Conservation (phyloP, 2,797 vertebrate species). For the Lagothrix lagotricha region DNA sequence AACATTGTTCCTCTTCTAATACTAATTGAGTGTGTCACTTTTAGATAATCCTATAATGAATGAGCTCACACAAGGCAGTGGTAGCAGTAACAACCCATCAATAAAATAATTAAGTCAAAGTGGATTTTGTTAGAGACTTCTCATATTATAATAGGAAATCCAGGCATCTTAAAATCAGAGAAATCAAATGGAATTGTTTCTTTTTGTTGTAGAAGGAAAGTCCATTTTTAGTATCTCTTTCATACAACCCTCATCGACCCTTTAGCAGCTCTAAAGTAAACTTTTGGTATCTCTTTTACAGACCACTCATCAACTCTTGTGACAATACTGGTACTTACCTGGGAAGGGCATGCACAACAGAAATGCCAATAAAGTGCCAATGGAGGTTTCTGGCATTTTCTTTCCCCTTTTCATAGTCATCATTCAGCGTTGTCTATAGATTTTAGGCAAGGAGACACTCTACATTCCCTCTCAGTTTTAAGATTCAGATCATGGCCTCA, state of each 20-base stretch:
- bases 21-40: slow-evolving; percentile 69
- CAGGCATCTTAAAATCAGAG: slow-evolving; percentile 60
- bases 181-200: slow-evolving; percentile 59
- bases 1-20: slow-evolving; percentile 53
- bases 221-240: slow-evolving; percentile 27
- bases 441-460: not conserved
- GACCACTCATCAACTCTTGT: not conserved
- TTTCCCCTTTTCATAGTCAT: slow-evolving; percentile 28
- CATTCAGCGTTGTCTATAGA: not conserved
- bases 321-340: slow-evolving; percentile 37
- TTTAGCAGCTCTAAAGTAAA: not conserved
- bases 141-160: slow-evolving; percentile 61
- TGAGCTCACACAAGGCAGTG: slow-evolving; percentile 60
- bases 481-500: not conserved
- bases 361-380: not conserved
- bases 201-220: slow-evolving; percentile 62
- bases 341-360: not conserved
- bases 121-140: slow-evolving; percentile 64
- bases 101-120: slow-evolving; percentile 66
- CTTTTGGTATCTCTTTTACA: not conserved
- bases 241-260: not conserved
- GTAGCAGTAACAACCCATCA: slow-evolving; percentile 66
- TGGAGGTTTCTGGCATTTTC: slow-evolving; percentile 33
- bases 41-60: slow-evolving; percentile 71
- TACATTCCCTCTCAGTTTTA: slow-evolving; percentile 21